Evolutionary conservation across 2,113 vertebrate species (phyloP), one percentile per base, ranked within the genome.

Genomic region (Plecotus auritus): DNA sequence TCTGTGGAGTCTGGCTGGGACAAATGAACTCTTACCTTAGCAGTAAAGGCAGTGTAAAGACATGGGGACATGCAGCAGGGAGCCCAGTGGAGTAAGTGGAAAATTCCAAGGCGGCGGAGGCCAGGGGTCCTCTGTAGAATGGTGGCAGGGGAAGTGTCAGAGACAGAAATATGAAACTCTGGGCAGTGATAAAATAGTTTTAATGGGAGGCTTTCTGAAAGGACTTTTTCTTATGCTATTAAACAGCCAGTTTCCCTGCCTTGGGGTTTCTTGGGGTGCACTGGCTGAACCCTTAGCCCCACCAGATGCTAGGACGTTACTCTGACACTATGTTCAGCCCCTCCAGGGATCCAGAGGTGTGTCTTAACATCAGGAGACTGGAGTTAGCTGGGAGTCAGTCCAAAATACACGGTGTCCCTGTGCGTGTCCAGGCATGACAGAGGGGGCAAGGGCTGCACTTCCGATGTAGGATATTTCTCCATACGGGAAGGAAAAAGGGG

Each of bases 161-260:
- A 90, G 86, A 76, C n/a, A 96, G 51, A 96, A 82, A 67, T 32
- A 82, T 0, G 70, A 95, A 91, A 91, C 89, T 84, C 74, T 64
- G 80, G 69, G 66, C 56, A 70, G 77, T 96, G 95, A 95, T 92
- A 97, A 97, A 96, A 97, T 95, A 97, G 92, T 88, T 98, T 98
- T 98, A 98, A 98, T 98, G 80, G 96, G 84, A 91, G 47, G 32
- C 81, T 93, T 95, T 90, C 87, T 78, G 92, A 95, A 95, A 94
- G 51, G 84, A 61, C 28, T 84, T 88, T 93, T 94, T 66, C 45
- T 90, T 95, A 82, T 78, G 93, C 80, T 88, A 49, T 84, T n/a
- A 51, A 96, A 95, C 61, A 87, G 78, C 47, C 89, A 82, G 72
- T 70, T 88, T 80, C 67, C 23, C 74, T 83, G 91, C 67, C 66